A percentile compares a stretch with the other conserved stretches of the same genome.
phyloP scores from a whole-genome alignment of 64 coral and sea anemone species.

The Dendronephthya gigantea region DNA sequence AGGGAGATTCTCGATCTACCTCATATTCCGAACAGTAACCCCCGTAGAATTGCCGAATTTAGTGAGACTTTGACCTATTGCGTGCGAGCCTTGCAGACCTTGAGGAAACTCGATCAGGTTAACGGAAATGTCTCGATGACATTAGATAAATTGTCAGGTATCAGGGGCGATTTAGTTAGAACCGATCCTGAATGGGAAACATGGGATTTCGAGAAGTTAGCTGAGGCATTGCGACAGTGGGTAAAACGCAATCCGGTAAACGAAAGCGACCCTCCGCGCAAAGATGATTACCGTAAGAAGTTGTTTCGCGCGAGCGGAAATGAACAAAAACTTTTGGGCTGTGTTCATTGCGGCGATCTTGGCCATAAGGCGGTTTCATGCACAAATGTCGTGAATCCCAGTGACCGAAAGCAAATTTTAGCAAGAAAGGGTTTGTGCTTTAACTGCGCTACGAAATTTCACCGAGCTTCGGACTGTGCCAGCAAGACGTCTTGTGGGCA shows the following conservation, averaged over 20 bases:
- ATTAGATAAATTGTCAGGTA: not conserved
- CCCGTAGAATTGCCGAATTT: not conserved
- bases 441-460: not conserved
- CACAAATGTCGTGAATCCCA: not conserved
- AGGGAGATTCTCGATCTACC: not conserved
- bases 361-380: not conserved
- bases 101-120: not conserved
- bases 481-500: not conserved
- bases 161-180: not conserved
- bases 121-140: not conserved
- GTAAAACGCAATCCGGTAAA: not conserved
- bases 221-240: not conserved
- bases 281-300: not conserved
- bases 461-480: not conserved
- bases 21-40: not conserved
- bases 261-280: not conserved
- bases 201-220: not conserved
- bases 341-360: not conserved
- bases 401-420: not conserved
- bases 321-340: not conserved
- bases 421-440: not conserved
- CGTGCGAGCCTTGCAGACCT: not conserved
- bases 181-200: not conserved
- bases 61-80: not conserved
- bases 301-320: not conserved